Conservation (phyloP, 1,140 invertebrate genomes). For the Theocolax elegans region DNA sequence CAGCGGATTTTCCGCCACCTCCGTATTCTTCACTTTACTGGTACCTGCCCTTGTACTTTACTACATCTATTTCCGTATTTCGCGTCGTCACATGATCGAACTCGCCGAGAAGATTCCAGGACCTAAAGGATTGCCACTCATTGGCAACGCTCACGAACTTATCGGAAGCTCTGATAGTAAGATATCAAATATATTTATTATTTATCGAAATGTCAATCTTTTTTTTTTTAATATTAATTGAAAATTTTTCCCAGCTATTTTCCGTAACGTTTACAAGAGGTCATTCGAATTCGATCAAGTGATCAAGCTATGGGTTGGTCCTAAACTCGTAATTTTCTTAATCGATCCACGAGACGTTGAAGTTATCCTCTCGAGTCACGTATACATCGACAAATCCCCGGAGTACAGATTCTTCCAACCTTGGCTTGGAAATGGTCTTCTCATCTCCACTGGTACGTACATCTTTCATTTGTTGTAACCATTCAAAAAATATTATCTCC, state of each 20-base stretch:
- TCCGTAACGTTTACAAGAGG: constrained; percentile 71
- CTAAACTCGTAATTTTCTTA: constrained; percentile 77
- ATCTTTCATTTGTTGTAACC: too few species aligned
- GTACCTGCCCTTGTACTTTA: constrained; percentile 76
- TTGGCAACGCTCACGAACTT: constrained; percentile 79
- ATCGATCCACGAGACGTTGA: constrained; percentile 80
- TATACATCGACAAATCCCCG: constrained; percentile 78
- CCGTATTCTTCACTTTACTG: constrained; percentile 76
- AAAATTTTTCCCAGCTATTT: constrained; percentile 70
- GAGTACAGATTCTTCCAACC: constrained; percentile 81
- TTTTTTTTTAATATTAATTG: constrained; percentile 15
- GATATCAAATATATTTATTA: constrained; percentile 19
- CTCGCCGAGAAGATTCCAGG: constrained; percentile 78
- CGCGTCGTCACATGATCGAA: constrained; percentile 75
- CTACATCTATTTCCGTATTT: constrained; percentile 79
- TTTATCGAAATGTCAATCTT: neutral
- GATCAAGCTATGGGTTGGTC: constrained; percentile 79
- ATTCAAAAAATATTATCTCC: too few species aligned
- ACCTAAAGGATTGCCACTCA: constrained; percentile 74
- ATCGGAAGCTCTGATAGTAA: constrained; percentile 74
- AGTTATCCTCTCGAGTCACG: constrained; percentile 78
- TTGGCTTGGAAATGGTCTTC: constrained; percentile 79
- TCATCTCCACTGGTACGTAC: constrained; percentile 77
- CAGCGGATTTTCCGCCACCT: constrained; percentile 67
- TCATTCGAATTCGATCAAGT: constrained; percentile 71